Percentiles rank a stretch among this genome's conserved stretches.
Evolutionary conservation across 1,140 invertebrate species (phyloP).

Genomic region (Saccostrea cuccullata): DNA sequence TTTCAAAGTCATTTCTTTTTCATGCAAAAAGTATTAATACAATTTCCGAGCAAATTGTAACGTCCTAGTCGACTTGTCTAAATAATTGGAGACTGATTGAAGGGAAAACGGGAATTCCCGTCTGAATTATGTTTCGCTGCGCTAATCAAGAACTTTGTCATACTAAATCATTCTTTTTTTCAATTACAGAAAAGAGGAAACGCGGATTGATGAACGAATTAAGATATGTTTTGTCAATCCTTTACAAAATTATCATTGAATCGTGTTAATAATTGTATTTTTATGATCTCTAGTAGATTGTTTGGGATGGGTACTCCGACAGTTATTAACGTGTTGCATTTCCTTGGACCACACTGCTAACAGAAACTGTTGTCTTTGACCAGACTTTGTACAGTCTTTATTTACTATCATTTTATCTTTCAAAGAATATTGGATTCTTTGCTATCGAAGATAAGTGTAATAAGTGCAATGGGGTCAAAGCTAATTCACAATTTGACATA

Average conservation of each 20-base stretch:
- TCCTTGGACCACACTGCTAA: too few relatives aligned
- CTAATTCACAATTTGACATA: too few relatives aligned
- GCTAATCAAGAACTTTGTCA: slow-evolving; percentile 27
- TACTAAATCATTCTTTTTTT: slow-evolving; percentile 6
- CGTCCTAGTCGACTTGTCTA: slow-evolving; percentile 19
- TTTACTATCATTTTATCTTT: too few relatives aligned
- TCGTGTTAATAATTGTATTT: background rate
- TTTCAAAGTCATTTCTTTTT: slow-evolving; percentile 21
- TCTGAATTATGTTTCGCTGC: background rate
- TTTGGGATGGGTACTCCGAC: background rate
- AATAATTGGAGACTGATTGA: slow-evolving; percentile 31
- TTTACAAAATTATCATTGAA: background rate
- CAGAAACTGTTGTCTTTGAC: too few relatives aligned
- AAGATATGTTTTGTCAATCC: background rate
- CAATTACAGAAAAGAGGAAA: slow-evolving; percentile 8
- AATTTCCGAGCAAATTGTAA: background rate
- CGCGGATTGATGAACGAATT: background rate
- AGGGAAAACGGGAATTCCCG: slow-evolving; percentile 22
- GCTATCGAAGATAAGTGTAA: too few relatives aligned
- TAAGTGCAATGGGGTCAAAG: too few relatives aligned
- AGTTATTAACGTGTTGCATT: background rate
- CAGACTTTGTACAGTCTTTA: too few relatives aligned
- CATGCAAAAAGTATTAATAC: background rate
- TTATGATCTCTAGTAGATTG: background rate
- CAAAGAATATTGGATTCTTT: too few relatives aligned